Base-by-base conservation (phyloP, 2,113 vertebrate genomes). In the Heptranchias perlo region DNA sequence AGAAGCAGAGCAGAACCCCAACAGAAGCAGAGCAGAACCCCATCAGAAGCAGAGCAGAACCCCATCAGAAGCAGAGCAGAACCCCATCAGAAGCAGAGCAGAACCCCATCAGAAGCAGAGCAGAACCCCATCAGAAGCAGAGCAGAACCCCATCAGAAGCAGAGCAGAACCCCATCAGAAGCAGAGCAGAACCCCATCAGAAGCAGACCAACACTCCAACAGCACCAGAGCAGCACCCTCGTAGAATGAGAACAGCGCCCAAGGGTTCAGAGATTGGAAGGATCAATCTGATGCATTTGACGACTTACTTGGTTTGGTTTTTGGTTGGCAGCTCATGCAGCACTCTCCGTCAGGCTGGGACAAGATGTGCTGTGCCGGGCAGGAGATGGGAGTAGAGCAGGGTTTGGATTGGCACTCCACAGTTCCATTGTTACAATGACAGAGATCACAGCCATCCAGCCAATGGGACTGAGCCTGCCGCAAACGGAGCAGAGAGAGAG, bases 401-500 rank as follows among this genome's bases (percentile, higher is more conserved):
- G 89, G 58, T 18, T 93, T 93, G 89, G 89, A 18, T 10, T 39
- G 31, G 44, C 89, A 93, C 5, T 62, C 58, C 54, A 93, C 35
- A 64, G 31, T 93, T 93, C 89, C 89, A 93, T 44, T 93, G 89
- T 93, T 62, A 64, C 89, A 93, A 23, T 39, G n/a, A 39, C 89
- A 93, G 35, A 93, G 58, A 62, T 93, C 58, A 64, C 89, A 93
- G 14, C 89, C 89, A 64, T 93, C 31, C 1, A 93, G 58, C 89
- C 89, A 93, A 16, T 93, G 89, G 35, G 31, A 39, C 61, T 93
- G 58, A 93, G 35, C 89, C 89, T 93, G 58, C 61, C 89, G 39
- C 58, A 93, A n/a, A 64, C 49, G 44, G 58, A 62, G 16, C 14
- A 82, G 39, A 62, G 89, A 62, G 35, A 62, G 35, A 39, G 49